A percentile compares a stretch with the other conserved stretches of the same genome.
These are phyloP conservation scores for Metridium senile DNA, from an alignment of 92 coral and sea anemone genomes.

Conservation along the genomic window DNA sequence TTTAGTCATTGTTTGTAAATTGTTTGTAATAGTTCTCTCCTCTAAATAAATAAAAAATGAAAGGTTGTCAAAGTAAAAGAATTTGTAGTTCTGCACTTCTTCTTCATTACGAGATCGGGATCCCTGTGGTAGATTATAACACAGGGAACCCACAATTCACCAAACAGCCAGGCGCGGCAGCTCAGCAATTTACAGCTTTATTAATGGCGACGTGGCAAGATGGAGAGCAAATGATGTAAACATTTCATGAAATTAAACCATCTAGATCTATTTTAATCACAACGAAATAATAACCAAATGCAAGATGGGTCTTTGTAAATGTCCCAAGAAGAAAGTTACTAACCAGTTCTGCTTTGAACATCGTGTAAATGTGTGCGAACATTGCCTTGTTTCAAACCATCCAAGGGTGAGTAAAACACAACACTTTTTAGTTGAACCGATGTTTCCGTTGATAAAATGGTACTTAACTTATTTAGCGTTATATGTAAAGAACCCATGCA, in stretches of 20 bases:
- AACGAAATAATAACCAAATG: neutral
- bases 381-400: constrained; percentile 89
- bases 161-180: neutral
- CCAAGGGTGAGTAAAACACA: constrained; percentile 68
- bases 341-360: constrained; percentile 99
- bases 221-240: neutral
- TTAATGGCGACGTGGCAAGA: constrained; percentile 92
- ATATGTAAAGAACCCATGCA: neutral
- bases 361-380: constrained; percentile 98
- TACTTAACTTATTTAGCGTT: neutral
- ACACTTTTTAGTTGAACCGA: no score
- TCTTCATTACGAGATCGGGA: neutral
- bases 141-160: neutral
- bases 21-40: no score
- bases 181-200: neutral
- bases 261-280: neutral
- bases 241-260: neutral
- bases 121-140: neutral
- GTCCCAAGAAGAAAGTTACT: constrained; percentile 98
- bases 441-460: neutral
- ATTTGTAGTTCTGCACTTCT: no score
- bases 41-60: no score
- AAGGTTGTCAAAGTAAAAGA: no score
- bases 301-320: constrained; percentile 96
- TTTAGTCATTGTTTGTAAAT: no score